Percentiles rank a stretch among this genome's conserved stretches.
phyloP scores from a whole-genome alignment of 2,888 invertebrate species.

The Drosophila fulvimacula region DNA sequence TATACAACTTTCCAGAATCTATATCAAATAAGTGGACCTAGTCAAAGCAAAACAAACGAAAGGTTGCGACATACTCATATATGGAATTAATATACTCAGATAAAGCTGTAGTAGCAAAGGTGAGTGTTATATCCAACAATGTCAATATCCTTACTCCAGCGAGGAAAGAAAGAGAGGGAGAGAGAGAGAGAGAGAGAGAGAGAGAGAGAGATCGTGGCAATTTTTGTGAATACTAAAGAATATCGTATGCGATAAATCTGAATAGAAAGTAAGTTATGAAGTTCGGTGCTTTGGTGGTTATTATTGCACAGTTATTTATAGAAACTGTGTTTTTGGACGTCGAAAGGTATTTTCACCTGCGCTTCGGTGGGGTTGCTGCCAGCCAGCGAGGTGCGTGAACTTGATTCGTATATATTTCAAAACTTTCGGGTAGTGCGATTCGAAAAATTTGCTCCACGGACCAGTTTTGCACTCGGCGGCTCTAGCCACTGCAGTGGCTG shows the following conservation, averaged over 20 bases:
- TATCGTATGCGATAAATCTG: background rate
- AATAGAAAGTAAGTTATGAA: background rate
- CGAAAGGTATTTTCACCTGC: background rate
- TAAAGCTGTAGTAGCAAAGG: slow-evolving; percentile 33
- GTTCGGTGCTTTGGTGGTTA: background rate
- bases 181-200: background rate
- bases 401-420: background rate
- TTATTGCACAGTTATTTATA: background rate
- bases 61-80: background rate
- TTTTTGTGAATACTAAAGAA: no score
- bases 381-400: background rate
- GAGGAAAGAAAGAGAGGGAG: no score
- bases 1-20: slow-evolving; percentile 14
- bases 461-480: slow-evolving; percentile 22
- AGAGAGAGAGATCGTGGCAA: background rate
- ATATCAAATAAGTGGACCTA: slow-evolving; percentile 33
- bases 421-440: background rate
- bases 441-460: slow-evolving; percentile 16
- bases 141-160: no score
- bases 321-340: no score
- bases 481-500: slow-evolving; percentile 14
- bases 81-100: slow-evolving; percentile 30
- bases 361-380: no score
- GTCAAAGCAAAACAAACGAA: slow-evolving; percentile 35
- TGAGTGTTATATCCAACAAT: slow-evolving; percentile 3